Evolutionary conservation across 2,113 vertebrate genomes (phyloP), one percentile per base, ranked within the genome.

Genomic region (Pyrgilauda ruficollis): DNA sequence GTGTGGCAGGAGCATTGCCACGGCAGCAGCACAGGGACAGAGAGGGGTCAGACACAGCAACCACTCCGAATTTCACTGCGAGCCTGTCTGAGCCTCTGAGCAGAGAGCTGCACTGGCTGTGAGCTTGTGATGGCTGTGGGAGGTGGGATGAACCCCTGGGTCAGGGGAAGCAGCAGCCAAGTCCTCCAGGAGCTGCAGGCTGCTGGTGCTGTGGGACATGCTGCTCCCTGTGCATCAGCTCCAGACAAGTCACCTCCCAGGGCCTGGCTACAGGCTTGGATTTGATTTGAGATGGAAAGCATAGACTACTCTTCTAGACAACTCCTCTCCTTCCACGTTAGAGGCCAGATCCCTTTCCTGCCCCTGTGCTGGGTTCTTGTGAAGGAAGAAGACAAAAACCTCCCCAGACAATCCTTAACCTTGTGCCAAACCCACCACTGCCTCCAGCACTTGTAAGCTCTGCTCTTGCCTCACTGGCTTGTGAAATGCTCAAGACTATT

Each of bases 1-100:
- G 35, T 0, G 0, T 31, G 90, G 84, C 47, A 39, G 70, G 62
- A 61, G 22, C 35, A 13, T 24, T 23, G 23, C 50, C 3, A 0
- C 2, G 33, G 46, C 56, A 64, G 50, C 44, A 24, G 50, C 21
- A 21, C 1, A 4, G 52, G 39, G 22, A 18, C 55, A 41, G 27
- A 52, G 69, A 33, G 0, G 1, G 19, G 22, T 68, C 41, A 37
- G 13, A 28, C 52, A 23, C 7, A 64, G 70, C 44, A 44, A 8
- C 0, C 0, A 7, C 22, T 15, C 27, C 0, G 27, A 13, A 3
- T 16, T 47, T 33, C 22, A 1, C 35, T 59, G 44, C 43, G 47
- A 67, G 78, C 62, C 49, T 44, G 46, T n/a, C 44, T 2, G 3
- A 15, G 50, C 27, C 30, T 87, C 19, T 0, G 13, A 81, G 84